These are phyloP conservation scores for Chironex yamaguchii DNA, from an alignment of 30 jellyfish, hydroid and myxozoan species.

Conservation along the genomic window DNA sequence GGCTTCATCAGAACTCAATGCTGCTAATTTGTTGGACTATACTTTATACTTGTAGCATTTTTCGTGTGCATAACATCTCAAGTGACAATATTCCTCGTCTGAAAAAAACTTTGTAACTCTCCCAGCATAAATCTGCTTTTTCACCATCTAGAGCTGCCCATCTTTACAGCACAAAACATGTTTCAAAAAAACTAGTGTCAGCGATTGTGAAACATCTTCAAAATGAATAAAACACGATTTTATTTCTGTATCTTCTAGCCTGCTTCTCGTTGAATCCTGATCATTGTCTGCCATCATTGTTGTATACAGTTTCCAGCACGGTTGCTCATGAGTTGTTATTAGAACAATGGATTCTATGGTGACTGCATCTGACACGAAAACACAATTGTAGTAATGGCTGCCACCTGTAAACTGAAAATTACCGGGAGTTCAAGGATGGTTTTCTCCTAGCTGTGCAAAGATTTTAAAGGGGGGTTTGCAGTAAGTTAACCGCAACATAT, in stretches of 20 bases:
- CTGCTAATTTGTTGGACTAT: no score
- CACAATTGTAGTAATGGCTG: slow-evolving; percentile 56
- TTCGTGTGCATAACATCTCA: no score
- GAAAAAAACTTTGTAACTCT: slow-evolving; percentile 13
- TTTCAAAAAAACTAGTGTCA: background rate
- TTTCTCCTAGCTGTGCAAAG: slow-evolving; percentile 66
- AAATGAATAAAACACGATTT: slow-evolving; percentile 17
- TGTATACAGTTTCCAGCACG: slow-evolving; percentile 12
- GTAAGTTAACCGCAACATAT: slow-evolving; percentile 16
- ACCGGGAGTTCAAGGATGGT: slow-evolving; percentile 24
- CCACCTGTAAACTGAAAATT: slow-evolving; percentile 35
- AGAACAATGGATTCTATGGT: slow-evolving; percentile 33
- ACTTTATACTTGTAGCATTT: no score
- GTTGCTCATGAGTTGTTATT: slow-evolving; percentile 32
- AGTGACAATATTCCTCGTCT: slow-evolving; percentile 44
- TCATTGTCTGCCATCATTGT: slow-evolving; percentile 39
- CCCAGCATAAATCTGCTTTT: slow-evolving; percentile 3
- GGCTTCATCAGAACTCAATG: no score
- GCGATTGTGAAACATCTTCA: background rate
- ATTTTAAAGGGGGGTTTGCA: slow-evolving; percentile 55
- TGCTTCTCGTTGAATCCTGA: slow-evolving; percentile 35
- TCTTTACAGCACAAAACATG: slow-evolving; percentile 22
- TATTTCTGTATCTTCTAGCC: background rate
- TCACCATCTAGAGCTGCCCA: slow-evolving; percentile 22
- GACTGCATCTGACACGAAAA: slow-evolving; percentile 47